Conservation (phyloP, 1,140 invertebrate genomes). For the Drosophila gunungcola region DNA sequence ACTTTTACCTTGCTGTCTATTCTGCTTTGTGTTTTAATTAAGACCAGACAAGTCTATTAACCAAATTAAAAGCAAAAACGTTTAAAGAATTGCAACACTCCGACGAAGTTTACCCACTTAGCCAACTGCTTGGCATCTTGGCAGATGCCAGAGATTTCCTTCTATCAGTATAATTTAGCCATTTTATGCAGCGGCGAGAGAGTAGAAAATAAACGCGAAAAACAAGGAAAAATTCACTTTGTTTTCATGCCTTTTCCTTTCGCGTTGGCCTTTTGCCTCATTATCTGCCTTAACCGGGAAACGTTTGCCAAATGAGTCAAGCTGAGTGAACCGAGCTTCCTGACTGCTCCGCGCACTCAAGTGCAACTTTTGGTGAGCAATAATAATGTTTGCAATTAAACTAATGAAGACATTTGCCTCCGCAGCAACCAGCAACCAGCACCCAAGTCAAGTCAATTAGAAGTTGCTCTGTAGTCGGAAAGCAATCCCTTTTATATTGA, state of each 20-base stretch:
- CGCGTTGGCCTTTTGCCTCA: constrained; percentile 60
- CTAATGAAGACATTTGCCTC: constrained; percentile 75
- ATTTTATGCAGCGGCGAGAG: constrained; percentile 63
- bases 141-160: constrained; percentile 69
- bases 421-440: neutral
- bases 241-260: constrained; percentile 58
- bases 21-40: constrained; percentile 16
- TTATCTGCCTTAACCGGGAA: constrained; percentile 60
- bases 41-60: constrained; percentile 33
- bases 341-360: constrained; percentile 15
- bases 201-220: constrained; percentile 13
- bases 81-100: constrained; percentile 35
- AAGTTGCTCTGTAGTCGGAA: constrained; percentile 8
- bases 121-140: constrained; percentile 59
- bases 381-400: constrained; percentile 81
- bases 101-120: constrained; percentile 54
- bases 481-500: constrained; percentile 16
- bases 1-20: neutral
- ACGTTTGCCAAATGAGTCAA: constrained; percentile 59
- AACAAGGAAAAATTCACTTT: constrained; percentile 36
- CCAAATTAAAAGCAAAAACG: constrained; percentile 18
- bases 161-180: constrained; percentile 64
- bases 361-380: constrained; percentile 52
- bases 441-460: constrained; percentile 29
- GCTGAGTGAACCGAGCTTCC: constrained; percentile 34